These are phyloP conservation scores for Pristis pectinata DNA, from an alignment of 2,797 vertebrate species.

Conservation along the genomic window DNA sequence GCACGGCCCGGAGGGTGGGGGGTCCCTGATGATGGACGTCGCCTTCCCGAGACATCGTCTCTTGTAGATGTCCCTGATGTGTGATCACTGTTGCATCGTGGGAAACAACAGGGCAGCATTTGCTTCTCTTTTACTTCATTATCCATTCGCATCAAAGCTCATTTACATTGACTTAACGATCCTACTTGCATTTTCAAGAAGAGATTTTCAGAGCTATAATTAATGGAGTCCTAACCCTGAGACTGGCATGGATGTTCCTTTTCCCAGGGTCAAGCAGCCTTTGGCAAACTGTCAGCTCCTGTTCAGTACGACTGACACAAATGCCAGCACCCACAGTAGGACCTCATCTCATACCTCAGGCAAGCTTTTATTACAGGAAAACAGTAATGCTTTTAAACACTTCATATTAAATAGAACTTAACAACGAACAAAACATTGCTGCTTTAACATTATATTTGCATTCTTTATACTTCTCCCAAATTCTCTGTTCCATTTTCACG, in stretches of 20 bases:
- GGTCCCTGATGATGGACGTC: too few species aligned
- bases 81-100: background rate
- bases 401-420: background rate
- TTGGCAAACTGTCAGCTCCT: background rate
- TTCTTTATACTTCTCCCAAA: too few species aligned
- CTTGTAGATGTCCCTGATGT: background rate
- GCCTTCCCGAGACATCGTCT: too few species aligned
- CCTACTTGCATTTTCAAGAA: background rate
- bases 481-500: too few species aligned
- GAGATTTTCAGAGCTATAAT: background rate
- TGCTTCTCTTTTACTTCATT: background rate
- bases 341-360: background rate
- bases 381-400: too few species aligned
- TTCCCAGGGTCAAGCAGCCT: background rate
- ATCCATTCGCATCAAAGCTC: background rate
- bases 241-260: background rate
- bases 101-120: background rate
- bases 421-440: background rate
- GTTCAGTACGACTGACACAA: background rate
- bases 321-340: background rate
- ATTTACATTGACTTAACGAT: background rate
- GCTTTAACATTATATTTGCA: too few species aligned
- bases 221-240: background rate
- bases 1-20: too few species aligned
- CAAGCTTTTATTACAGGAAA: background rate